Evolutionary conservation across 2,113 vertebrate genomes (phyloP), one percentile per base, ranked within the genome.

Genomic region (Ifrita kowaldi): DNA sequence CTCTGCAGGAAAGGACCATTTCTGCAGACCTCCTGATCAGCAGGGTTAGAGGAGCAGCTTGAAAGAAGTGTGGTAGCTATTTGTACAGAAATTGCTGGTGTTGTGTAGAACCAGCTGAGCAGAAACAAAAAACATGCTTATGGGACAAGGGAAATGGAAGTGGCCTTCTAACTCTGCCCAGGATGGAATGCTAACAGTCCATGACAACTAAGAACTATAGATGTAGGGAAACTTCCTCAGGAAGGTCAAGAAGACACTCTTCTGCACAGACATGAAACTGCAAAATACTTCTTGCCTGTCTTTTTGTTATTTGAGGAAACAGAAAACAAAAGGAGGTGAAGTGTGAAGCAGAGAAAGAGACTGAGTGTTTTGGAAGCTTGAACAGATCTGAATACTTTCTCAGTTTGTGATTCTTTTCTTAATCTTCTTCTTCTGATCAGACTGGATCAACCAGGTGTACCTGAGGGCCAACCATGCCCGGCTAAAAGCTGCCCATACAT

Each of bases 361-460:
- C 13, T 21, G 53, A 32, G 21, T 24, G 26, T 73, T 86, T 55
- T 32, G 41, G 67, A 88, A 89, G 32, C 41, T 41, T 59, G 14
- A 68, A 55, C 12, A 13, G 41, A 27, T 71, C 26, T 53, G 69
- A 92, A 57, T 85, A 59, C 30, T 93, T 74, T 65, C 28, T 65
- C 49, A 50, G 27, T 70, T 90, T 46, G 8, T 84, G 56, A 65
- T 42, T 71, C 9, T 80, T 85, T 68, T 56, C 46, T 94, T 67
- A 82, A 7, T 95, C 60, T 94, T 76, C 39, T 89, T 20, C n/a
- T 69, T 73, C 84, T 70, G 28, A 32, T 46, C 80, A 99, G 99
- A 99, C 57, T 99, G 99, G 99, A 98, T 99, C 97, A 98, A 96
- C 89, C 96, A 98, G 41, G 98, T 98, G 22, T 99, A 99, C 97